Percentiles rank a stretch among this genome's conserved stretches.
phyloP scores from a whole-genome alignment of 2,113 vertebrate species.

The Motacilla alba region DNA sequence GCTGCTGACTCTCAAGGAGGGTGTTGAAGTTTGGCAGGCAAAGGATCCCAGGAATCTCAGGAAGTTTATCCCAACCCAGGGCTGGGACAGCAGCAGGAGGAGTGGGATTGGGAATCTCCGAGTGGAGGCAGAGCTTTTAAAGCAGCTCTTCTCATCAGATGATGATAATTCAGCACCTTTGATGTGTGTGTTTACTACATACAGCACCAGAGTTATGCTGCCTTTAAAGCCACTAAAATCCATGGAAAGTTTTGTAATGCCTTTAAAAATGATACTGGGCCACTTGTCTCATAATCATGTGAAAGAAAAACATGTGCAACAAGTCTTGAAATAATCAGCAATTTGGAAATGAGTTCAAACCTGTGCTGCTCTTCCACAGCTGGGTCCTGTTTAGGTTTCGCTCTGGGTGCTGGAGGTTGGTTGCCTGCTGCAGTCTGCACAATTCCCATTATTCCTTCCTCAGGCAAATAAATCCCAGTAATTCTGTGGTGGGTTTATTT shows the following conservation, averaged over 20 bases:
- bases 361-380: slow-evolving; percentile 43
- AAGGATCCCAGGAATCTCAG: accelerated
- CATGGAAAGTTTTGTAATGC: background rate
- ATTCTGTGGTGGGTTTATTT: slow-evolving; percentile 61
- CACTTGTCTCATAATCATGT: slow-evolving; percentile 46
- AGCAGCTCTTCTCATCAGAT: background rate
- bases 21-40: accelerated
- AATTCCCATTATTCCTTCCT: slow-evolving; percentile 69
- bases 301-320: slow-evolving; percentile 46
- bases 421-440: slow-evolving; percentile 68
- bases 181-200: background rate
- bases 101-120: background rate
- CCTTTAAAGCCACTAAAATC: slow-evolving; percentile 40
- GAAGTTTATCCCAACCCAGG: background rate
- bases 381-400: slow-evolving; percentile 50
- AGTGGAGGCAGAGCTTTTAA: background rate
- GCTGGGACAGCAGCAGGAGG: background rate
- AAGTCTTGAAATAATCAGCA: slow-evolving; percentile 60
- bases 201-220: background rate
- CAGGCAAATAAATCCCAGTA: slow-evolving; percentile 4
- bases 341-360: slow-evolving; percentile 7
- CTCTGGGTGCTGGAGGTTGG: slow-evolving; percentile 60
- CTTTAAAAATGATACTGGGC: slow-evolving; percentile 30
- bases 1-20: background rate
- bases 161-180: background rate